Conservation (phyloP, 1,140 invertebrate genomes). For the Heliconius hewitsoni region DNA sequence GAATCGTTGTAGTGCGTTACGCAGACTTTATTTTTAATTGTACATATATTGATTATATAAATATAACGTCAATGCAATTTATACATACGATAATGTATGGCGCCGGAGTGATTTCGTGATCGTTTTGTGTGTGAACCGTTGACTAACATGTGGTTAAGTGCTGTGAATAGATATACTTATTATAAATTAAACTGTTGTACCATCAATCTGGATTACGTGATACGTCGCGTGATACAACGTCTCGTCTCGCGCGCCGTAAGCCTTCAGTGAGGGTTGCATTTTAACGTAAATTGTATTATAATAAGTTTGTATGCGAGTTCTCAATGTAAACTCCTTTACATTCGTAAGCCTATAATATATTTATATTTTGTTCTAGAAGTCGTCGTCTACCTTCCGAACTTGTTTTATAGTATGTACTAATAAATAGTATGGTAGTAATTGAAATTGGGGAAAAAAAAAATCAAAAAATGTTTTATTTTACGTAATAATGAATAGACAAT, state of each 20-base stretch:
- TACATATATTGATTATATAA: conserved; percentile 69
- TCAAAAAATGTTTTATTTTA: conserved; percentile 69
- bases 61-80: conserved; percentile 75
- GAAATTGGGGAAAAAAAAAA: conserved; percentile 57
- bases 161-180: conserved; percentile 80
- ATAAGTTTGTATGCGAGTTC: conserved; percentile 76
- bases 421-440: conserved; percentile 69
- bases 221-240: neutral
- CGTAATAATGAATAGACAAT: conserved; percentile 71
- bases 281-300: conserved; percentile 74
- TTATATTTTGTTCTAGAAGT: conserved; percentile 77
- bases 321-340: conserved; percentile 78
- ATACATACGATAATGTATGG: conserved; percentile 63
- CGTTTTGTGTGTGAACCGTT: conserved; percentile 73
- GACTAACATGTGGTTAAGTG: conserved; percentile 80
- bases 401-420: conserved; percentile 78
- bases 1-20: conserved; percentile 89
- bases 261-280: conserved; percentile 71
- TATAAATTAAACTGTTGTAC: conserved; percentile 78
- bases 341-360: conserved; percentile 74
- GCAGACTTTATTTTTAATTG: conserved; percentile 58
- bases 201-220: conserved; percentile 66
- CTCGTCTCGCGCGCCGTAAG: conserved; percentile 55
- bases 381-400: conserved; percentile 69
- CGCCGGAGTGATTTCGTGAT: conserved; percentile 71